Base-by-base conservation (phyloP, 1,140 invertebrate genomes). In the Doryteuthis pealeii region DNA sequence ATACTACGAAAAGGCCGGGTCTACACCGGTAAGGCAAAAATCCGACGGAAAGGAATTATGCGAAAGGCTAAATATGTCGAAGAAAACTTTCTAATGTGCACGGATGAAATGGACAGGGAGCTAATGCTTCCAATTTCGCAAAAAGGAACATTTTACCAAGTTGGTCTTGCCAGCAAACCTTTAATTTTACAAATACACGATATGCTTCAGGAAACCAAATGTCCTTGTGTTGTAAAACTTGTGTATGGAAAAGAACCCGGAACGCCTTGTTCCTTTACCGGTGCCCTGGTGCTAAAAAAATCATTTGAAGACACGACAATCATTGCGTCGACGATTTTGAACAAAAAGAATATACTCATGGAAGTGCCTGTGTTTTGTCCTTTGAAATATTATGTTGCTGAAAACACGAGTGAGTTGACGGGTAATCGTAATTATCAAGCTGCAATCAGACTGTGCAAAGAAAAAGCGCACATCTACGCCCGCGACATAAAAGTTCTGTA, bases 101-200 rank as follows among this genome's bases (percentile, higher is more conserved):
- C 76, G 2, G 82, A 83, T 70, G 77, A 82, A 15, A 70, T 76
- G 8, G 82, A 82, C 43, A 62, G 82, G 45, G 82, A 83, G 72
- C 35, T 83, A 2, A 72, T 81, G 35, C 70, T 83, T 66, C 77
- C 78, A 15, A 76, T 80, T 66, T 71, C 74, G 12, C 76, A 78
- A 45, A 69, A 75, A 33, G 82, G 82, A 28, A 18, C 71, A n/a
- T 83, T 83, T 73, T 82, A 81, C 70, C 78, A 5, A 70, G 76
- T 15, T 70, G 72, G 3, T 66, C 65, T 8, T 70, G 68, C 8
- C 68, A 68, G 14, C 58, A 73, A 70, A 62, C 69, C 74, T 30
- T 78, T 74, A 1, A 75, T 83, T 15, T 65, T 81, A 62, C 77
- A 77, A 40, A 75, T 83, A 68, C 70, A 72, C 28, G 78, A 81